These are phyloP conservation scores for Yasuhikotakia modesta DNA, from an alignment of 2,797 vertebrate genomes.

Conservation along the genomic window DNA sequence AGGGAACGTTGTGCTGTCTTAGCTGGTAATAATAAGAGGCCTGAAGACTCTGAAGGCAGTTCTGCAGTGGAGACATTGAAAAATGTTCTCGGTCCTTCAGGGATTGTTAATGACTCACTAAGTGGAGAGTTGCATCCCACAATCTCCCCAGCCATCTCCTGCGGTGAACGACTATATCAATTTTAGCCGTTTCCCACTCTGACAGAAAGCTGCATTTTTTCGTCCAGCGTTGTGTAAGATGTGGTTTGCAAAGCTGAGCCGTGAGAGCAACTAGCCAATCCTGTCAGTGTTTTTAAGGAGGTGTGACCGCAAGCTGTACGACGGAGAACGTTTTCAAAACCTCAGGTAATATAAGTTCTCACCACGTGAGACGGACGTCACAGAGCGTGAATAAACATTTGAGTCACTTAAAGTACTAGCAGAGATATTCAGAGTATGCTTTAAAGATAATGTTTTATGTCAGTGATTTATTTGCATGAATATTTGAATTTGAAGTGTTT, in stretches of 20 bases:
- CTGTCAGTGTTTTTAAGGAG: too few relatives aligned
- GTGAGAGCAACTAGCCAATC: too few relatives aligned
- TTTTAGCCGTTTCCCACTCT: background rate
- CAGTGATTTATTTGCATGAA: background rate
- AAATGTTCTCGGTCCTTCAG: slow-evolving; percentile 1
- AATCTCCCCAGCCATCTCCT: background rate
- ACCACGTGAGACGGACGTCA: too few relatives aligned
- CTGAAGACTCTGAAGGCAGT: background rate
- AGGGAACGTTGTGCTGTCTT: background rate
- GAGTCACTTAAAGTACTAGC: too few relatives aligned
- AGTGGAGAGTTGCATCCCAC: background rate
- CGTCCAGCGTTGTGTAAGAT: background rate
- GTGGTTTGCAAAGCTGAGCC: background rate
- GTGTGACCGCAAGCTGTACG: too few relatives aligned
- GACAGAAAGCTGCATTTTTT: background rate
- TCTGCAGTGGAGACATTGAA: background rate
- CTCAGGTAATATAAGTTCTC: background rate
- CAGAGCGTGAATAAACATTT: too few relatives aligned
- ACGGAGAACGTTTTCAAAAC: background rate
- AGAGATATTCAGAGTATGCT: background rate
- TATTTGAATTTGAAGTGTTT: background rate
- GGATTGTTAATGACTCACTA: background rate
- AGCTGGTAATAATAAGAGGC: background rate
- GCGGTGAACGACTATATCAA: background rate
- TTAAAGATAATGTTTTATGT: background rate